phyloP scores from a whole-genome alignment of 1,140 invertebrate genomes.

The Diorhabda carinulata region DNA sequence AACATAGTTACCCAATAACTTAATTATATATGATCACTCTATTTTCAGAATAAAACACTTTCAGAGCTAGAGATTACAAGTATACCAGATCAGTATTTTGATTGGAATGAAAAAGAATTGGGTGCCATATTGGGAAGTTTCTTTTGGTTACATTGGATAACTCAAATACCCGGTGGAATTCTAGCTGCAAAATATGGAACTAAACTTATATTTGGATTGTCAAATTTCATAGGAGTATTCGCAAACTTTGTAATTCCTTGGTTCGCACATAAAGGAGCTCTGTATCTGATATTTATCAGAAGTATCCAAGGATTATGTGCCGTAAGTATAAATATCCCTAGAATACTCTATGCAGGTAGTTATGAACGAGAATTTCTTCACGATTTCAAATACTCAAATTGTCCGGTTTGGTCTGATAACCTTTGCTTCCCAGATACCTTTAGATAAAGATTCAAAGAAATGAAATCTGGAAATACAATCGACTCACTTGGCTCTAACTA shows the following conservation, averaged over 20 bases:
- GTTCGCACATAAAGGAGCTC: slow-evolving; percentile 57
- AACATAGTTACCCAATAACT: too few species aligned
- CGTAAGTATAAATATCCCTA: slow-evolving; percentile 51
- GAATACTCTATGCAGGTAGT: too few species aligned
- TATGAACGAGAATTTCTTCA: too few species aligned
- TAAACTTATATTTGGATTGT: slow-evolving; percentile 65
- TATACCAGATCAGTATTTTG: slow-evolving; percentile 42
- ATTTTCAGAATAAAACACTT: too few species aligned
- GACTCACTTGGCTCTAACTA: too few species aligned
- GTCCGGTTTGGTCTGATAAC: too few species aligned
- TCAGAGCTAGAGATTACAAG: too few species aligned
- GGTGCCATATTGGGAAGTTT: slow-evolving; percentile 65
- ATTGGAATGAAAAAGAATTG: slow-evolving; percentile 67
- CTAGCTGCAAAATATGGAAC: slow-evolving; percentile 67
- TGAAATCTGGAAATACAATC: too few species aligned
- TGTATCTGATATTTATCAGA: slow-evolving; percentile 60
- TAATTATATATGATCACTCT: too few species aligned
- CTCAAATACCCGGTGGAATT: slow-evolving; percentile 71
- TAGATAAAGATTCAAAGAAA: too few species aligned
- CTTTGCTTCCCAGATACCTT: too few species aligned
- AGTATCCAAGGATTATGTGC: slow-evolving; percentile 69
- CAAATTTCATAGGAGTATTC: slow-evolving; percentile 65
- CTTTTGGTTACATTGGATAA: slow-evolving; percentile 70
- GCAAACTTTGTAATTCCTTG: slow-evolving; percentile 67
- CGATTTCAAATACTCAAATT: too few species aligned